phyloP scores from a whole-genome alignment of 1,140 invertebrate genomes.

The Trachymyrmex cornetzi region DNA sequence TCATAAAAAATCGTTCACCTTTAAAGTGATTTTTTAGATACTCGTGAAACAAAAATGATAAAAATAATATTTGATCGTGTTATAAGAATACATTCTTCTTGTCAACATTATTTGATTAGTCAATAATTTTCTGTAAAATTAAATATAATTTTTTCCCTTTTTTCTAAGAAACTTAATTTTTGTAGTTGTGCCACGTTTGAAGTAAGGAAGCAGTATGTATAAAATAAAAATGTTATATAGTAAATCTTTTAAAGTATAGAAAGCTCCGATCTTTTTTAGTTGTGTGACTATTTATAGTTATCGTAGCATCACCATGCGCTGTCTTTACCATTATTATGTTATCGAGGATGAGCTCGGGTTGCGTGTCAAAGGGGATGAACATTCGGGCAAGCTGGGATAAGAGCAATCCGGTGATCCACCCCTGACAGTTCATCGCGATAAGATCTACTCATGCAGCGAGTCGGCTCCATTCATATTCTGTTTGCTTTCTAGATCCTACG shows the following conservation, averaged over 20 bases:
- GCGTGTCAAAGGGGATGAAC: conserved; percentile 75
- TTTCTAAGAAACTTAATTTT: no score
- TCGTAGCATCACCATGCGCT: conserved; percentile 40
- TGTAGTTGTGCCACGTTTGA: no score
- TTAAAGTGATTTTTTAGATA: no score
- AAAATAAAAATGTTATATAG: conserved; percentile 3
- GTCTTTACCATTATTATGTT: conserved; percentile 62
- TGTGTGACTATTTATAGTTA: conserved; percentile 4
- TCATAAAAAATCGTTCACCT: no score
- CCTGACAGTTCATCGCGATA: conserved; percentile 80
- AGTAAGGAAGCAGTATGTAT: not conserved
- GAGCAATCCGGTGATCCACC: conserved; percentile 82
- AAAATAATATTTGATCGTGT: no score
- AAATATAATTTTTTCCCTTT: no score
- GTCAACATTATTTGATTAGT: no score
- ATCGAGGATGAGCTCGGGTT: conserved; percentile 69
- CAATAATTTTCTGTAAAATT: no score
- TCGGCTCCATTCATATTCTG: conserved; percentile 80
- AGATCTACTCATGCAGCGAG: conserved; percentile 78
- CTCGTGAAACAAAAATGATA: no score
- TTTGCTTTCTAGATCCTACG: conserved; percentile 74
- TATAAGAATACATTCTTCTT: no score
- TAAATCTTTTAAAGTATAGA: not conserved
- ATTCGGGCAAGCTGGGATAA: conserved; percentile 76
- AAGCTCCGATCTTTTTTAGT: not conserved